Evolutionary conservation across 2,113 vertebrate species (phyloP), one percentile per base, ranked within the genome.

Genomic region (Corythaeola cristata): DNA sequence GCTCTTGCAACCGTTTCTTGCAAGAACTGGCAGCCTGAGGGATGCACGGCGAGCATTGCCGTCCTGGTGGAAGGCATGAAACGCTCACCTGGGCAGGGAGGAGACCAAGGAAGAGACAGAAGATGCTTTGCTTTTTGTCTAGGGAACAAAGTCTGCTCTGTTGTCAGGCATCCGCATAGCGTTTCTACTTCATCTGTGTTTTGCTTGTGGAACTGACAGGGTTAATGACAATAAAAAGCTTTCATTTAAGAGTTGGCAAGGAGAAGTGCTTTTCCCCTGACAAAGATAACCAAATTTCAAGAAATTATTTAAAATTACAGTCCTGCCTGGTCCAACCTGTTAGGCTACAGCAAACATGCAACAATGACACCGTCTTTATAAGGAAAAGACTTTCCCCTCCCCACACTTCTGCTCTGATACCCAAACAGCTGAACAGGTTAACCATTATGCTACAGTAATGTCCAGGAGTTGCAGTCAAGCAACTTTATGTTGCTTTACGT

Each of bases 271-370:
- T 94, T 93, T 52, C 68, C 22, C 17, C 62, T 73, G 72, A 60
- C 44, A 95, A 81, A 89, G 69, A 64, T 68, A 89, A 84, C 80
- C 7, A 78, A 94, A 89, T 91, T 90, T 96, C 53, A 68, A 84
- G 12, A 82, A 92, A 33, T 88, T 81, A 69, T 89, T 95, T 82
- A 12, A 89, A 91, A 85, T 66, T 13, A 76, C 74, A 88, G 66
- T 64, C 35, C 77, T 82, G 62, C 66, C 91, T 90, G 39, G 69
- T 66, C 77, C 45, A 73, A 73, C 84, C 69, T 87, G 86, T 95
- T 87, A 35, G 58, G 39, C 81, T 88, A 81, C 73, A 75, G 28
- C 68, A 83, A 59, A 35, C 3, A 11, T 9, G 19, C 28, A 90
- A 45, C 73, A 50, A 52, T 17, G 56, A 88, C 35, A 72, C 9